Evolutionary conservation across 2,113 vertebrate genomes (phyloP).

Genomic region (Podarcis raffonei): DNA sequence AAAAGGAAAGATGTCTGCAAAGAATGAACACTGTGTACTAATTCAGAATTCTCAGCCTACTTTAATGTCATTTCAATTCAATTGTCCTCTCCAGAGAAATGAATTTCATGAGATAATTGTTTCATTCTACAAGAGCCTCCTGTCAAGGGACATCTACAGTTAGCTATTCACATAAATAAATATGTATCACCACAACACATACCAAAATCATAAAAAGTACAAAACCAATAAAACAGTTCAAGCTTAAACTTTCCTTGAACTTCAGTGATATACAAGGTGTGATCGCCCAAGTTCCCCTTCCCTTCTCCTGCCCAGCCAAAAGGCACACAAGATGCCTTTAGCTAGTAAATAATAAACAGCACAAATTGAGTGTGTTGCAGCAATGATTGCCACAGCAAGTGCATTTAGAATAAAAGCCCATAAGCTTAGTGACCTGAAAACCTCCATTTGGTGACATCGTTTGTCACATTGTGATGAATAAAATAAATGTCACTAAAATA

Average conservation of each 20-base stretch:
- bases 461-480: not conserved
- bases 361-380: not conserved
- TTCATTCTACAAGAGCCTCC: conserved; percentile 21
- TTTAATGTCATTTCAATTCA: conserved; percentile 61
- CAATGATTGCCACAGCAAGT: not conserved
- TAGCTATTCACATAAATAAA: conserved; percentile 1
- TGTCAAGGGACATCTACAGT: not conserved
- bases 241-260: conserved; percentile 14
- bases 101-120: conserved; percentile 46
- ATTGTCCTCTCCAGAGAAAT: conserved; percentile 58
- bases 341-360: conserved; percentile 10
- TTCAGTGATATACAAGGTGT: not conserved
- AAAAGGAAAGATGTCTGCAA: conserved; percentile 45
- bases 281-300: not conserved
- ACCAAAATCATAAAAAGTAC: not conserved
- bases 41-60: conserved; percentile 19
- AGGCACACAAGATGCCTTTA: not conserved
- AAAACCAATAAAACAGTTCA: not conserved
- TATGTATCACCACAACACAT: not conserved
- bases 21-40: conserved; percentile 35
- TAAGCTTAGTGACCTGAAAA: conserved; percentile 18
- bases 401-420: not conserved
- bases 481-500: not conserved
- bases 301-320: not conserved
- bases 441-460: not conserved